Evolutionary conservation across 2,797 vertebrate genomes (phyloP).

Genomic region (Lutra lutra): DNA sequence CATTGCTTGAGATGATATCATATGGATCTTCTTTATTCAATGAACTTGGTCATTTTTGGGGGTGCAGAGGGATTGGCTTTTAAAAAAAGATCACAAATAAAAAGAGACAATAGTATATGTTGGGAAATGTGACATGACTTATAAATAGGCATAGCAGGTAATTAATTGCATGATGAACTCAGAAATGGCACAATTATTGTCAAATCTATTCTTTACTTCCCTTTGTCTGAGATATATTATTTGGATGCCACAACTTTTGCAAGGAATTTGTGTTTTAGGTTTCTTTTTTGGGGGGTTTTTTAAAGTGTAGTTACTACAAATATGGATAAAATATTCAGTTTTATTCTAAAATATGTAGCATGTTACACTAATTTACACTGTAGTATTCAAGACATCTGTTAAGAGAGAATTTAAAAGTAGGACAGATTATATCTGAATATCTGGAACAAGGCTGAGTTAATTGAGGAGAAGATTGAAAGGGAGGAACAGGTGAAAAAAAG

Average conservation of each 20-base stretch:
- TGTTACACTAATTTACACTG: neutral
- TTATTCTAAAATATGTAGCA: neutral
- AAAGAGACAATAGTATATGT: neutral
- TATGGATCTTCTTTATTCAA: neutral
- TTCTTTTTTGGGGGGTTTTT: neutral
- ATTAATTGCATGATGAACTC: slow-evolving; percentile 32
- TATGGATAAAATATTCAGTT: neutral
- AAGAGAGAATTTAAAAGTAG: neutral
- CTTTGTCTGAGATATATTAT: neutral
- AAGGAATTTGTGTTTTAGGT: neutral
- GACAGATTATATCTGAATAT: neutral
- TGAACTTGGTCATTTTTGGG: neutral
- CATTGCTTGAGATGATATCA: neutral
- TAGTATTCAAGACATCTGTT: neutral
- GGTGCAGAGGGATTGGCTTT: neutral
- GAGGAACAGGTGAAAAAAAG: neutral
- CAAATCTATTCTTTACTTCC: neutral
- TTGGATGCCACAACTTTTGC: neutral
- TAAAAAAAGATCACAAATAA: neutral
- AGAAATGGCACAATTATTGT: neutral
- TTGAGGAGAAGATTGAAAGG: neutral
- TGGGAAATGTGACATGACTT: neutral
- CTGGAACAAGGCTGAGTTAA: neutral
- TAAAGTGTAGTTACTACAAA: slow-evolving; percentile 23
- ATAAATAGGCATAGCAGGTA: neutral